Percentiles rank a stretch among this genome's conserved stretches.
Conservation (phyloP, 2,888 invertebrate species). For the Odontomyia ornata region DNA sequence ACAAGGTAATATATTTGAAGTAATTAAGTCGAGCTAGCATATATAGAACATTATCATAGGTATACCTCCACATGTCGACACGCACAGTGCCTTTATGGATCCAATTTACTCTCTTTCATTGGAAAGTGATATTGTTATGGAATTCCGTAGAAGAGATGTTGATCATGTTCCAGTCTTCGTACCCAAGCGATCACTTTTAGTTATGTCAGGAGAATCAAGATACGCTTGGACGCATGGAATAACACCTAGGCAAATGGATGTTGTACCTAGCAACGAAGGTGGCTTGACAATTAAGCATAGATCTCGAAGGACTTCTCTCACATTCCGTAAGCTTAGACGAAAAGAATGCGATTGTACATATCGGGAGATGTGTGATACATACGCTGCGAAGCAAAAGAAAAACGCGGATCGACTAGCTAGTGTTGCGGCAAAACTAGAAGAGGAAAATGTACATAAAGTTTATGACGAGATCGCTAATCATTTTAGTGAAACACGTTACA, state of each 20-base stretch:
- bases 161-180: constrained; percentile 71
- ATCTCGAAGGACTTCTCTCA: constrained; percentile 79
- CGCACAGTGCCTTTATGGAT: constrained; percentile 91
- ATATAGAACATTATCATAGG: constrained; percentile 67
- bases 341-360: constrained; percentile 72
- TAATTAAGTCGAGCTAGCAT: neutral
- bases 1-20: constrained; percentile 70
- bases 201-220: constrained; percentile 83
- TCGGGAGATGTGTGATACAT: constrained; percentile 74
- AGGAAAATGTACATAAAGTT: constrained; percentile 82
- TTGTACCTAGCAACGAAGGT: constrained; percentile 67
- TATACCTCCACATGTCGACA: constrained; percentile 95
- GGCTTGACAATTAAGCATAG: constrained; percentile 68
- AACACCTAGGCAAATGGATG: constrained; percentile 82
- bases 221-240: constrained; percentile 92
- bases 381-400: constrained; percentile 53
- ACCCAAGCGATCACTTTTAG: constrained; percentile 75
- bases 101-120: constrained; percentile 88
- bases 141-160: constrained; percentile 76
- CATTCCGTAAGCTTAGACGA: constrained; percentile 73
- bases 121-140: constrained; percentile 85
- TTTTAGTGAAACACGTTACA: constrained; percentile 93
- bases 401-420: constrained; percentile 39
- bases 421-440: constrained; percentile 73
- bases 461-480: constrained; percentile 95